A percentile compares a stretch with the other conserved stretches of the same genome.
These are phyloP conservation scores for Laticauda colubrina DNA, from an alignment of 2,113 vertebrate genomes.

Conservation along the genomic window DNA sequence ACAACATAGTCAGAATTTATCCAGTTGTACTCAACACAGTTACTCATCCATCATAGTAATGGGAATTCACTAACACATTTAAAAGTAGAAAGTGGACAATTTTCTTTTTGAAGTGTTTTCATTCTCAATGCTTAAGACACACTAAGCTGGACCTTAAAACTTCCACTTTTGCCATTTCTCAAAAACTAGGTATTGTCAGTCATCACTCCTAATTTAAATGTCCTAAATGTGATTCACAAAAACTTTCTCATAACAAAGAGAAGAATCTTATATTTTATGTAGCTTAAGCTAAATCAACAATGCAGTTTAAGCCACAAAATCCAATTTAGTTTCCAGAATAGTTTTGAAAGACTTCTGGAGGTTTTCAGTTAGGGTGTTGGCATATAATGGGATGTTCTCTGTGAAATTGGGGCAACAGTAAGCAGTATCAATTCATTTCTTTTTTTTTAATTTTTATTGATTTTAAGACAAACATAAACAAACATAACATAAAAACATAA, in stretches of 20 bases:
- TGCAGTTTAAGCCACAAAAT: neutral
- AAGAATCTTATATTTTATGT: neutral
- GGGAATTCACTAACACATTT: neutral
- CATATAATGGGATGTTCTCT: conserved; percentile 21
- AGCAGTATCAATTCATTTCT: neutral
- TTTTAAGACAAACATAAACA: too few relatives aligned
- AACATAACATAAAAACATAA: too few relatives aligned
- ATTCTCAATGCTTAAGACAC: neutral
- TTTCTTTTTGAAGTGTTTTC: neutral
- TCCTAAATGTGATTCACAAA: neutral
- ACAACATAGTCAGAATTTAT: neutral
- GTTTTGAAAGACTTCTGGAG: neutral
- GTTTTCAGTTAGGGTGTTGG: neutral
- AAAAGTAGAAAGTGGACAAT: neutral
- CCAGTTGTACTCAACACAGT: neutral
- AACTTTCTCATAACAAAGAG: neutral
- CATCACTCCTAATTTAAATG: neutral
- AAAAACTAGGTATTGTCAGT: neutral
- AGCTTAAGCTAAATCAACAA: conserved; percentile 26
- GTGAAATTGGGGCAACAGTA: conserved; percentile 28
- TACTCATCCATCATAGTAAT: neutral
- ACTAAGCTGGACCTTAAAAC: neutral
- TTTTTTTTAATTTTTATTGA: too few relatives aligned
- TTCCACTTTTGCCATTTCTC: too few relatives aligned
- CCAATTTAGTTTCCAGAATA: conserved; percentile 23